Evolutionary conservation across 2,113 vertebrate species (phyloP), one percentile per base, ranked within the genome.

Genomic region (Lophura nycthemera): DNA sequence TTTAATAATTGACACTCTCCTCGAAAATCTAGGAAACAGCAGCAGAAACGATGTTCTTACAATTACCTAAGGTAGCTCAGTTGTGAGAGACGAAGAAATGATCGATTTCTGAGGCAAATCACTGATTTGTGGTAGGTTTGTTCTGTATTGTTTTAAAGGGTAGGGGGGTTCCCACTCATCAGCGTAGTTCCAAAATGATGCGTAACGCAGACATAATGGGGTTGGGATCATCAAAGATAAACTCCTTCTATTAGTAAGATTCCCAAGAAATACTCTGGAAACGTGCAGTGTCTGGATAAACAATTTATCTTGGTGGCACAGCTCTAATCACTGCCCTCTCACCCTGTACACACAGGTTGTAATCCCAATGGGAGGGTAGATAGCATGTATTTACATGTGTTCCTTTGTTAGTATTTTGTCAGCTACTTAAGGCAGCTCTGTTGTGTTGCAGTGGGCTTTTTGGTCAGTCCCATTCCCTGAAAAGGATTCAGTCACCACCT

Each of bases 381-480:
- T 98, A 97, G 98, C 97, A 96, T 98, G 98, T 98, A 97, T 98
- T 98, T 98, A 98, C 98, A 98, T 98, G 98, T 98, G 98, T 98
- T 98, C 96, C 98, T 98, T 98, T 98, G 98, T 98, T 98, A 98
- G 98, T 97, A 97, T 98, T 98, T 98, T 98, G 97, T 98, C 97
- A 97, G 97, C 97, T 97, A 95, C 94, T 97, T 97, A 97, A 96
- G 92, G 92, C 96, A 96, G 94, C 95, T 95, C 97, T 97, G 93
- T 96, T 97, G 94, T 97, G 97, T 94, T 92, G 94, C 95, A 95
- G 66, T 90, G 86, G 82, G 82, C 65, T 96, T 93, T 96, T 95
- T 94, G 96, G 96, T 97, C 96, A 97, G 89, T 86, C 83, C 90
- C 93, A 88, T 82, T 96, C 96, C 96, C 86, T 95, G 95, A 91